Evolutionary conservation across 2,113 vertebrate species (phyloP).

Genomic region (Guaruba guarouba): DNA sequence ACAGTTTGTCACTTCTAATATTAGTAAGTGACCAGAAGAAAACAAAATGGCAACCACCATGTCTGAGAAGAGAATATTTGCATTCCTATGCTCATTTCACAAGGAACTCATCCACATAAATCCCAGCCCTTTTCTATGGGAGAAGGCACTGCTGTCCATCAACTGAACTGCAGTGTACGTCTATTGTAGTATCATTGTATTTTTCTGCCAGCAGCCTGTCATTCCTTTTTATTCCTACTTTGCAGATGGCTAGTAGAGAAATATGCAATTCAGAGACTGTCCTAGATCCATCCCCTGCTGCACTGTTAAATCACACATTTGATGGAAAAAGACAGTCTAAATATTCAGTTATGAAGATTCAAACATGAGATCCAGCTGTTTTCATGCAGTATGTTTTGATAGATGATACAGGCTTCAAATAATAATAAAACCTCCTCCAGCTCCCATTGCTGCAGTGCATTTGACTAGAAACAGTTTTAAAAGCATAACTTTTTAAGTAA

Average conservation of each 20-base stretch:
- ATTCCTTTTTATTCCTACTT: conserved; percentile 36
- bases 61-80: not conserved
- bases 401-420: not conserved
- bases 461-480: not conserved
- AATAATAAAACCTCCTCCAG: not conserved
- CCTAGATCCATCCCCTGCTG: conserved; percentile 23
- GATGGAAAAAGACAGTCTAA: conserved; percentile 44
- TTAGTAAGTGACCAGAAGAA: conserved; percentile 22
- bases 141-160: conserved; percentile 4
- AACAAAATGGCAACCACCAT: not conserved
- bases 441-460: not conserved
- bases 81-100: not conserved
- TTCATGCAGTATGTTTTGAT: not conserved
- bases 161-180: not conserved
- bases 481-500: not conserved
- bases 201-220: conserved; percentile 31
- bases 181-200: not conserved
- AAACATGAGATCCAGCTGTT: conserved; percentile 8
- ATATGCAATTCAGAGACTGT: conserved; percentile 36
- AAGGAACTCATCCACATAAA: not conserved
- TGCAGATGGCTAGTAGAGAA: not conserved
- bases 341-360: not conserved
- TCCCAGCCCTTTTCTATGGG: not conserved
- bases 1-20: not conserved
- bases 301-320: conserved; percentile 49